A percentile compares a stretch with the other conserved stretches of the same genome.
These are phyloP conservation scores for Mormyrus proboscirostris DNA, from an alignment of 2,797 vertebrate species.

Conservation along the genomic window DNA sequence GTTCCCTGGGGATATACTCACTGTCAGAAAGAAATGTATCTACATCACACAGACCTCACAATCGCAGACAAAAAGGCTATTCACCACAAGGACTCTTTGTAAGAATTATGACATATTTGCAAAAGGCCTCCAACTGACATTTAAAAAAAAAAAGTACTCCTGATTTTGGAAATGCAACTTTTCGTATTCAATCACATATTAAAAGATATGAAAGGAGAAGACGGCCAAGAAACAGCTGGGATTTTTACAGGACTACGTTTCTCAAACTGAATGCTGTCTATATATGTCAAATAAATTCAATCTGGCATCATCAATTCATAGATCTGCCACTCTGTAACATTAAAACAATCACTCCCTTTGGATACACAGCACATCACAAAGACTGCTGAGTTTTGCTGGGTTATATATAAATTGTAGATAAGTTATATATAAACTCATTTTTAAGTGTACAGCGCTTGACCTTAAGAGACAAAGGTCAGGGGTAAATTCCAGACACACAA, in stretches of 20 bases:
- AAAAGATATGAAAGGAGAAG: conserved; percentile 5
- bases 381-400: background rate
- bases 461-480: background rate
- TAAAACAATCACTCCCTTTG: background rate
- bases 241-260: background rate
- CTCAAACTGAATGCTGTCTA: background rate
- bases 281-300: background rate
- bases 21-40: conserved; percentile 68
- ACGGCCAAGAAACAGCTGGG: background rate
- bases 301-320: background rate
- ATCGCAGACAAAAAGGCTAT: conserved; percentile 61
- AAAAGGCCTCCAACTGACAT: conserved; percentile 5
- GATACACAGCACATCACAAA: background rate
- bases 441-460: background rate
- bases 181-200: background rate
- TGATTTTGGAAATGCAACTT: background rate
- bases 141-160: conserved; percentile 1
- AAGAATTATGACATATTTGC: conserved; percentile 26
- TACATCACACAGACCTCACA: conserved; percentile 69
- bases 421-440: background rate
- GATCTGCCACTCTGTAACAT: background rate
- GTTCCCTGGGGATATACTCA: conserved; percentile 68
- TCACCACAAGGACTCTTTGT: background rate
- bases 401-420: conserved; percentile 6
- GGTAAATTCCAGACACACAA: background rate